These are phyloP conservation scores for Drosophila quadrilineata DNA, from an alignment of 1,140 invertebrate species.

Conservation along the genomic window DNA sequence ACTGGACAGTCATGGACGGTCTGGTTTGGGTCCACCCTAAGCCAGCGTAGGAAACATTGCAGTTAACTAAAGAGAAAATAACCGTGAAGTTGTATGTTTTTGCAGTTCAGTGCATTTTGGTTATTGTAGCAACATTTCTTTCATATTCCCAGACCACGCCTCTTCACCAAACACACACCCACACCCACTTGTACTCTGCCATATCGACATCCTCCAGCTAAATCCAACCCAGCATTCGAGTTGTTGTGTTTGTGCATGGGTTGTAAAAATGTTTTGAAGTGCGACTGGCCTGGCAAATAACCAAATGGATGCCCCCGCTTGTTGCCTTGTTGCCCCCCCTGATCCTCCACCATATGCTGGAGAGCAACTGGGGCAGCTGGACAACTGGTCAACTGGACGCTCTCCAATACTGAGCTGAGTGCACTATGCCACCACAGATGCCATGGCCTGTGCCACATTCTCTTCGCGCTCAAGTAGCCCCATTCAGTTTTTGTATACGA, in stretches of 20 bases:
- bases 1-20: neutral
- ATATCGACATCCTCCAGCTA: no score
- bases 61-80: conserved; percentile 69
- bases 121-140: conserved; percentile 45
- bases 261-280: conserved; percentile 58
- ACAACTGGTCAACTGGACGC: neutral
- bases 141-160: conserved; percentile 23
- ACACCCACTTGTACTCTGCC: neutral
- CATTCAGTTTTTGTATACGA: conserved; percentile 47
- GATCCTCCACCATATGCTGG: no score
- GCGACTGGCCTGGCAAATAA: conserved; percentile 52
- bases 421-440: neutral
- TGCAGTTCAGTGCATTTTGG: conserved; percentile 65
- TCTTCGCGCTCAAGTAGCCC: conserved; percentile 41
- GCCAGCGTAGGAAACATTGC: conserved; percentile 33
- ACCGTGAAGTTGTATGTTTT: conserved; percentile 61
- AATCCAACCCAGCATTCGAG: no score
- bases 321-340: neutral
- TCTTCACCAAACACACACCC: neutral
- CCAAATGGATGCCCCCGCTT: conserved; percentile 50
- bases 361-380: no score
- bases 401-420: neutral
- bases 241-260: conserved; percentile 37
- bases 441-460: conserved; percentile 6
- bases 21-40: neutral